A percentile compares a stretch with the other conserved stretches of the same genome.
Evolutionary conservation across 2,113 vertebrate genomes (phyloP).

Genomic region (Alethe diademata): DNA sequence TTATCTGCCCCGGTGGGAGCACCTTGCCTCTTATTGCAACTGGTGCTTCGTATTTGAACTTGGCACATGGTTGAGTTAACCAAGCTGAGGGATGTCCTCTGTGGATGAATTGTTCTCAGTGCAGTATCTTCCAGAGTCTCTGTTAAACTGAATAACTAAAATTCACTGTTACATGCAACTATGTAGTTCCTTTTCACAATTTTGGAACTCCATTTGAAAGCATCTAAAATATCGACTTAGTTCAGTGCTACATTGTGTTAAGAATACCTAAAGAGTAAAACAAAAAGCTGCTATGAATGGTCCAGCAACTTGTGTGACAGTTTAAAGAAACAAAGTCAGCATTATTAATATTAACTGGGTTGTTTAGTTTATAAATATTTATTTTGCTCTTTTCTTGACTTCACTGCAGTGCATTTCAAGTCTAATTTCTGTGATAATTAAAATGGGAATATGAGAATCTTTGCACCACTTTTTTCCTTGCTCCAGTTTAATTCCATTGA

Average conservation of each 20-base stretch:
- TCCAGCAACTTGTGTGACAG: not conserved
- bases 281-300: not conserved
- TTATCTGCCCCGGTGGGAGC: not conserved
- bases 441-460: not conserved
- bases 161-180: not conserved
- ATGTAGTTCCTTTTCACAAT: not conserved
- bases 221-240: not conserved
- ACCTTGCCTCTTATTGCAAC: not conserved
- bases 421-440: not conserved
- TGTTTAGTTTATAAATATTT: not conserved
- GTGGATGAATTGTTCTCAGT: not conserved
- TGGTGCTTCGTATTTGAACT: not conserved
- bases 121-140: not conserved
- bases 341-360: not conserved
- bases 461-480: not conserved
- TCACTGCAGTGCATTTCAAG: not conserved
- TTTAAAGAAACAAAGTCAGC: not conserved
- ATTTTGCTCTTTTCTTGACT: slow-evolving; percentile 1
- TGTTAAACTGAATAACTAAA: not conserved
- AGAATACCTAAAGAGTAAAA: not conserved
- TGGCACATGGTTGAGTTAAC: not conserved
- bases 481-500: not conserved
- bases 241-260: not conserved
- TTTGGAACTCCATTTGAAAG: not conserved
- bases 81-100: not conserved